Percentiles rank a stretch among this genome's conserved stretches.
Evolutionary conservation across 35 echinoderm and acorn worm genomes (phyloP).

Genomic region (Holothuria glaberrima): DNA sequence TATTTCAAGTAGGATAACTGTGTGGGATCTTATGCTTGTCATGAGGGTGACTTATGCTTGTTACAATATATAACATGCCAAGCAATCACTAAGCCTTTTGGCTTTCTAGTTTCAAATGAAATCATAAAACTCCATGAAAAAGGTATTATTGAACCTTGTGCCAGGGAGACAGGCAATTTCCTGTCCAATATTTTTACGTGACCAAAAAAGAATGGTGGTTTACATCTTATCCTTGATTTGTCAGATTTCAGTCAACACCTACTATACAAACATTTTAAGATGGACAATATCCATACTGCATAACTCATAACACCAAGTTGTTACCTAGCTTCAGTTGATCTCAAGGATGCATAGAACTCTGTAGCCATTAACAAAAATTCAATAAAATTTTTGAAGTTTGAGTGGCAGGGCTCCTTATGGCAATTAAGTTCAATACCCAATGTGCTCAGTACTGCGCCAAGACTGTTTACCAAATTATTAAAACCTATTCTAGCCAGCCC

Average conservation of each 20-base stretch:
- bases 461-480: conserved; percentile 77
- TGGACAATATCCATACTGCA: conserved; percentile 51
- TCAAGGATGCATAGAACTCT: neutral
- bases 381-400: conserved; percentile 53
- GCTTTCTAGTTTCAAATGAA: no score
- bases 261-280: conserved; percentile 39
- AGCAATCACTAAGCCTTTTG: no score
- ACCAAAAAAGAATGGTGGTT: neutral
- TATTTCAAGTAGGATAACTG: no score
- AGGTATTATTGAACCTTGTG: no score
- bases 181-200: neutral
- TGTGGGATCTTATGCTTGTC: no score
- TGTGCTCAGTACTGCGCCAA: conserved; percentile 71
- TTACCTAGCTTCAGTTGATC: conserved; percentile 1
- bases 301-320: conserved; percentile 30
- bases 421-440: conserved; percentile 68
- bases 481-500: conserved; percentile 65
- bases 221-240: conserved; percentile 38
- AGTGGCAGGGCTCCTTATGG: conserved; percentile 55
- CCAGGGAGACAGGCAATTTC: conserved; percentile 17
- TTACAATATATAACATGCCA: no score
- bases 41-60: no score
- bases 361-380: neutral
- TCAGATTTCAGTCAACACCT: conserved; percentile 31
- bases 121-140: no score